These are phyloP conservation scores for Lepeophtheirus nordmannii DNA, from an alignment of 2,888 invertebrate species.

Conservation along the genomic window DNA sequence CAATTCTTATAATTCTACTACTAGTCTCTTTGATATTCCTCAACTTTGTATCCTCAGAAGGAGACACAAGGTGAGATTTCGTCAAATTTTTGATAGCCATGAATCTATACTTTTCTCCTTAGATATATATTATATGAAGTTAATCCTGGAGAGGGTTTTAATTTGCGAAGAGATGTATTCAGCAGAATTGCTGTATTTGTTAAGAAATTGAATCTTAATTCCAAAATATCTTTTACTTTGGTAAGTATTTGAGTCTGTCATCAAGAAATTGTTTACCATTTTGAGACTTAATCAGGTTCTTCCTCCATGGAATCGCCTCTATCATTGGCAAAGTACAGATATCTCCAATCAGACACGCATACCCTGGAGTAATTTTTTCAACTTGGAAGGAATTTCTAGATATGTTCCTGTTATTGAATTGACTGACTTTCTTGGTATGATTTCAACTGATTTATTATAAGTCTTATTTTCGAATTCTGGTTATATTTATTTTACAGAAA, in stretches of 20 bases:
- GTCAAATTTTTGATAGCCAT: too few species aligned
- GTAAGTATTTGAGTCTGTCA: neutral
- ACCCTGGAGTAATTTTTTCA: slow-evolving; percentile 73
- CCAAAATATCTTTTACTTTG: neutral
- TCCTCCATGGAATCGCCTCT: slow-evolving; percentile 78
- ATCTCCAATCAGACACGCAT: slow-evolving; percentile 44
- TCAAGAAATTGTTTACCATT: neutral
- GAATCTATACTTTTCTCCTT: neutral
- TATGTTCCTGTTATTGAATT: slow-evolving; percentile 77
- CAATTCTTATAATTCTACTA: too few species aligned
- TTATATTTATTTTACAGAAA: neutral
- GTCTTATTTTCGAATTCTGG: too few species aligned
- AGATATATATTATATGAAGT: slow-evolving; percentile 81
- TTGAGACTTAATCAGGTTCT: slow-evolving; percentile 49
- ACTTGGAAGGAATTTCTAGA: slow-evolving; percentile 53
- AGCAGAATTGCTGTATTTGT: slow-evolving; percentile 75
- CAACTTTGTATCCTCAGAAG: neutral
- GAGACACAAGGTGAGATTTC: neutral
- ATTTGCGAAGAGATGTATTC: slow-evolving; percentile 86
- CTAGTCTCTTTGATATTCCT: too few species aligned
- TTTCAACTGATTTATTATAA: slow-evolving; percentile 41
- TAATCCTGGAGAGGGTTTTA: slow-evolving; percentile 90
- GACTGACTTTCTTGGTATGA: slow-evolving; percentile 43
- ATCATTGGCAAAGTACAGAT: slow-evolving; percentile 64
- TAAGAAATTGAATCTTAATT: slow-evolving; percentile 43